Percentiles rank a stretch among this genome's conserved stretches.
Evolutionary conservation across 2,113 vertebrate species (phyloP).

Genomic region (Synchiropus splendidus): DNA sequence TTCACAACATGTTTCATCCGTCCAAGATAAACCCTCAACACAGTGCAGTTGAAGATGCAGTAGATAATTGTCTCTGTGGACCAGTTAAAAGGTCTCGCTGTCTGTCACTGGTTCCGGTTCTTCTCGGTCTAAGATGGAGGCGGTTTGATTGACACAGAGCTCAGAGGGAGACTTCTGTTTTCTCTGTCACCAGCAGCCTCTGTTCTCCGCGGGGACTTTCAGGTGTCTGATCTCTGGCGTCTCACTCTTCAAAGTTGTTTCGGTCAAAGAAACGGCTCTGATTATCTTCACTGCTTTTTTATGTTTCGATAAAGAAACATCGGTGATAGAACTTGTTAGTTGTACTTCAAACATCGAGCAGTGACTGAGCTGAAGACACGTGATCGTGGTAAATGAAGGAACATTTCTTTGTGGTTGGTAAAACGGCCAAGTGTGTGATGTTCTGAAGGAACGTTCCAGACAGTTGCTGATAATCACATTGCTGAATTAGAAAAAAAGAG

Average conservation of each 20-base stretch:
- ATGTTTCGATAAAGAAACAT: neutral
- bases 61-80: constrained; percentile 20
- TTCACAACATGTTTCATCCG: too few relatives aligned
- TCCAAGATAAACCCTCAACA: too few relatives aligned
- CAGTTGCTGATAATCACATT: too few relatives aligned
- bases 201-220: constrained; percentile 21
- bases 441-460: too few relatives aligned
- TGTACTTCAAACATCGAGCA: too few relatives aligned
- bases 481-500: too few relatives aligned
- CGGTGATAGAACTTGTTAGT: too few relatives aligned
- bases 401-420: too few relatives aligned
- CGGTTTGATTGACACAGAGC: constrained; percentile 43
- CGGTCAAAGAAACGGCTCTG: too few relatives aligned
- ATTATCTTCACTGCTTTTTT: constrained; percentile 4
- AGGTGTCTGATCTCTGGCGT: constrained; percentile 7
- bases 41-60: constrained; percentile 7
- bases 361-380: too few relatives aligned
- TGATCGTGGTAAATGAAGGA: too few relatives aligned
- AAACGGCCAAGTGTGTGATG: too few relatives aligned
- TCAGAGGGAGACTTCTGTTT: constrained; percentile 21
- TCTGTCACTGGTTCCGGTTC: constrained; percentile 29
- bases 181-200: constrained; percentile 32
- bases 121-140: constrained; percentile 25
- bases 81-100: constrained; percentile 22
- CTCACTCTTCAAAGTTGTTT: constrained; percentile 5